phyloP scores from a whole-genome alignment of 1,140 invertebrate species.

The Homarus americanus region DNA sequence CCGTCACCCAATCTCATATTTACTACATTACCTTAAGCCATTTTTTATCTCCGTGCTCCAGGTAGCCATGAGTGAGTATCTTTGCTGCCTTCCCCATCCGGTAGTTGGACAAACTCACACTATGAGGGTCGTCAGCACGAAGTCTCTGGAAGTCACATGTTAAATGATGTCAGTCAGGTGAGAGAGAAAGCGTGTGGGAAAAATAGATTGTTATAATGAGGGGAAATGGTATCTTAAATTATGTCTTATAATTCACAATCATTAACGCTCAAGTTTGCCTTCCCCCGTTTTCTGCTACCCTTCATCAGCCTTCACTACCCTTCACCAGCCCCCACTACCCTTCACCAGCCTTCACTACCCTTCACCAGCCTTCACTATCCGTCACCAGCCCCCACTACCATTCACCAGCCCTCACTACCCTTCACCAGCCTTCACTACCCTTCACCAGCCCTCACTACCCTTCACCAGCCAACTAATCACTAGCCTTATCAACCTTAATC shows the following conservation, averaged over 20 bases:
- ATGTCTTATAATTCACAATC: neutral
- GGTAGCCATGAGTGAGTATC: conserved; percentile 91
- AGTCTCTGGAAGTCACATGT: neutral
- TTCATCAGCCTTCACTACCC: neutral
- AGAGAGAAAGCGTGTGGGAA: neutral
- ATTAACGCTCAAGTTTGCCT: neutral
- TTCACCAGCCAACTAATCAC: too few relatives aligned
- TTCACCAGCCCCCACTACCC: neutral
- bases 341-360: neutral
- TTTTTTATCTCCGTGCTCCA: conserved; percentile 88
- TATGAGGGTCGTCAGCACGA: conserved; percentile 79
- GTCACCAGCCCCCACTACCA: neutral
- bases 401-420: neutral
- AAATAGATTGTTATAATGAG: neutral
- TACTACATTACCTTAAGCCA: conserved; percentile 87
- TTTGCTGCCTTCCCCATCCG: conserved; percentile 79
- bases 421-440: neutral
- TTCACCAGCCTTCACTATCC: neutral
- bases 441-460: neutral
- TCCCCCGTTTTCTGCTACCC: too few relatives aligned
- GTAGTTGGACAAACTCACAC: conserved; percentile 34
- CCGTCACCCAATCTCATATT: too few relatives aligned
- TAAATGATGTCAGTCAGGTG: neutral
- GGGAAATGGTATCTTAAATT: too few relatives aligned
- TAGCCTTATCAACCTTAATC: neutral